Conservation (phyloP, 1,140 invertebrate species). For the Fopius arisanus region DNA sequence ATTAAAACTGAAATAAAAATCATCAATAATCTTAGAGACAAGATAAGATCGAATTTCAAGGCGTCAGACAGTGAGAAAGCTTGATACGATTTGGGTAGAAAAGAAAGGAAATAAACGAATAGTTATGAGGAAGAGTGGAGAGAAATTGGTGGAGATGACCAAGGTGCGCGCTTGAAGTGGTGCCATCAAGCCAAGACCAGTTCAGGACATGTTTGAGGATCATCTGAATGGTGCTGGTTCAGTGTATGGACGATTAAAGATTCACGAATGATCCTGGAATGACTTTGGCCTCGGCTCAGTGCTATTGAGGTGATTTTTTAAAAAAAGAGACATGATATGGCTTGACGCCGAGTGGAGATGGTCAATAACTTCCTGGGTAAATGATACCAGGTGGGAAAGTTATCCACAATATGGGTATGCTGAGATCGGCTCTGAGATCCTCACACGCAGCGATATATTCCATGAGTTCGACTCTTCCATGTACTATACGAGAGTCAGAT, state of each 20-base stretch:
- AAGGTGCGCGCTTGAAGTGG: neutral
- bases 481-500: slow-evolving; percentile 7
- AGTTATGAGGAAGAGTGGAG: neutral
- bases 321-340: slow-evolving; percentile 21
- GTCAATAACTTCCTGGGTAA: slow-evolving; percentile 44
- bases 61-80: neutral
- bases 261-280: neutral
- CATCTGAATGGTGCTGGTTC: neutral
- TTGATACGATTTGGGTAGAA: neutral
- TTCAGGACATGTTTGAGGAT: neutral
- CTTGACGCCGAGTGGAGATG: slow-evolving; percentile 18
- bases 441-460: neutral
- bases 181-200: neutral
- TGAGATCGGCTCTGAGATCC: neutral
- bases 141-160: neutral
- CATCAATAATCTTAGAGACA: neutral
- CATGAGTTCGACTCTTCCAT: neutral
- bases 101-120: neutral
- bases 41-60: neutral
- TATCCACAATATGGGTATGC: slow-evolving; percentile 23
- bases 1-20: neutral
- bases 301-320: neutral
- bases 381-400: slow-evolving; percentile 38
- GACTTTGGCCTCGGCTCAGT: neutral
- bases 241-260: neutral